These are phyloP conservation scores for Oedothorax gibbosus DNA, from an alignment of 1,140 invertebrate genomes.

Conservation along the genomic window DNA sequence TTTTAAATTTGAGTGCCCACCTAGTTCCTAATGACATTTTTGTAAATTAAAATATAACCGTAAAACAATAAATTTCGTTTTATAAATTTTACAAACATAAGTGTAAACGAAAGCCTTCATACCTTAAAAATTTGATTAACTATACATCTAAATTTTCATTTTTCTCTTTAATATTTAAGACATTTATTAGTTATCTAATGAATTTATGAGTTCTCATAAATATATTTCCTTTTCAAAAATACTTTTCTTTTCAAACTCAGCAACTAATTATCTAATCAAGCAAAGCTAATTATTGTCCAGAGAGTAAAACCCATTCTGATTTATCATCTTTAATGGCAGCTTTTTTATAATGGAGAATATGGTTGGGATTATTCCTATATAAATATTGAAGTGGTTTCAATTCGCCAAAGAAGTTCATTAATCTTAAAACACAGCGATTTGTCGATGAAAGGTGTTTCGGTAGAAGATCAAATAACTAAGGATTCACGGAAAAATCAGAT, in stretches of 20 bases:
- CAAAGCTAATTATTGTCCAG: neutral
- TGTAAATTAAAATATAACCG: no score
- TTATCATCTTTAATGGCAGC: slow-evolving; percentile 26
- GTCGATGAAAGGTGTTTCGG: slow-evolving; percentile 48
- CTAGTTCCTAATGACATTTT: no score
- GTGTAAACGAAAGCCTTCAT: no score
- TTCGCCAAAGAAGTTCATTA: slow-evolving; percentile 39
- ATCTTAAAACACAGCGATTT: slow-evolving; percentile 47
- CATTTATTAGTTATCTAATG: neutral
- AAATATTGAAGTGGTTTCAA: slow-evolving; percentile 52
- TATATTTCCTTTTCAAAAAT: no score
- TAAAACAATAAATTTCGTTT: no score
- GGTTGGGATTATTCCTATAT: slow-evolving; percentile 41
- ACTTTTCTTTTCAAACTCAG: neutral
- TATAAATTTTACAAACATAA: no score
- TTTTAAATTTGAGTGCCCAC: no score
- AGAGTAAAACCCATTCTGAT: neutral
- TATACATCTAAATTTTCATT: neutral
- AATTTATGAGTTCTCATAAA: neutral
- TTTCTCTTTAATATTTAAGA: neutral
- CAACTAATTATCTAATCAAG: neutral
- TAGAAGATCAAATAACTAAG: slow-evolving; percentile 53
- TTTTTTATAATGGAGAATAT: slow-evolving; percentile 26
- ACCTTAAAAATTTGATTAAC: no score
- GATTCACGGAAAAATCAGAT: slow-evolving; percentile 27